phyloP scores from a whole-genome alignment of 2,113 vertebrate species.

The Oriolus oriolus region DNA sequence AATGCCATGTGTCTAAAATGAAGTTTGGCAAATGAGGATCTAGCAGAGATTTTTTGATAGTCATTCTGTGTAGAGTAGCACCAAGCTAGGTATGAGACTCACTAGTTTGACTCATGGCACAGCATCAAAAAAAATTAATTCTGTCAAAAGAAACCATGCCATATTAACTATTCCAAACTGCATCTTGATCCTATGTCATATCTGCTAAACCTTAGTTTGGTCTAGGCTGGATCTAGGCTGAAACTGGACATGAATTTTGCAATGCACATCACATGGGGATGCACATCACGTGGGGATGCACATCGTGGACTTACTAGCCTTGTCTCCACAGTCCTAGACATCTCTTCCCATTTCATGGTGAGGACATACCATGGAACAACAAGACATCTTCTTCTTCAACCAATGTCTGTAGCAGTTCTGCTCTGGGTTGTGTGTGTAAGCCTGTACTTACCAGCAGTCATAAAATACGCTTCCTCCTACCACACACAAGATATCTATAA shows the following conservation, averaged over 20 bases:
- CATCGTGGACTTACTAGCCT: accelerated
- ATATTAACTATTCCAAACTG: neutral
- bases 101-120: accelerated
- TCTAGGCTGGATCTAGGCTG: neutral
- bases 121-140: neutral
- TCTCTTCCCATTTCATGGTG: neutral
- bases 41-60: neutral
- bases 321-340: neutral
- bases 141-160: neutral
- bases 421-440: neutral
- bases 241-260: neutral
- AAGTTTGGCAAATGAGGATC: neutral
- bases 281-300: no score
- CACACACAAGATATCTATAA: neutral
- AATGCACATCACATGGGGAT: neutral
- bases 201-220: neutral
- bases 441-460: neutral
- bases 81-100: neutral
- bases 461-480: neutral
- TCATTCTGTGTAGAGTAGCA: neutral
- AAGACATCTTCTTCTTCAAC: neutral
- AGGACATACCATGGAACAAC: neutral
- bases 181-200: neutral
- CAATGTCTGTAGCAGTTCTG: neutral
- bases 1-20: neutral